Evolutionary conservation across 2,113 vertebrate species (phyloP).

Genomic region (Balaeniceps rex): DNA sequence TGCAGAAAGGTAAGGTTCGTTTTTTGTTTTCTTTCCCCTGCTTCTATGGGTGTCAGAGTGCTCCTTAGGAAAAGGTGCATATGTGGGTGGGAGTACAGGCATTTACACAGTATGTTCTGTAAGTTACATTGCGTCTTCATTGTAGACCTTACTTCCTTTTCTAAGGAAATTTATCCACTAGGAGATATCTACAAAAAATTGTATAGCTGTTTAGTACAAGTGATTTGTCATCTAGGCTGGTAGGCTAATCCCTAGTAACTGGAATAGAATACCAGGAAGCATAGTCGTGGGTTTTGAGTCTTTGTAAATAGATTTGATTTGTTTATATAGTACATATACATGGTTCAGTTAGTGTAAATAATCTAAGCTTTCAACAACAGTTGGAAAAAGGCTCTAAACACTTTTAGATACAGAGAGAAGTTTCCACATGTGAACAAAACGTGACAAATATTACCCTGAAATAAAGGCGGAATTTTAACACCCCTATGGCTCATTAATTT

Average conservation of each 20-base stretch:
- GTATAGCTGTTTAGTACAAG: neutral
- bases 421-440: neutral
- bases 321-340: neutral
- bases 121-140: neutral
- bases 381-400: neutral
- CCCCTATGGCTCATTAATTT: neutral
- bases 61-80: neutral
- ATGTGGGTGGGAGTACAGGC: neutral
- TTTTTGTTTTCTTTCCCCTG: neutral
- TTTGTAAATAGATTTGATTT: neutral
- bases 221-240: neutral
- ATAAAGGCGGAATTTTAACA: neutral
- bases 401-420: neutral
- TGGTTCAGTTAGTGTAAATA: neutral
- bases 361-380: neutral
- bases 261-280: neutral
- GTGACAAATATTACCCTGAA: neutral
- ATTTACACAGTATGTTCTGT: neutral
- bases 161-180: neutral
- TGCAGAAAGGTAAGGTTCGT: constrained; percentile 79
- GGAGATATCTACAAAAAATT: neutral
- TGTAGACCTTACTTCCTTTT: neutral
- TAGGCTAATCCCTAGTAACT: neutral
- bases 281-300: neutral
- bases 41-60: neutral